phyloP scores from a whole-genome alignment of 1,140 invertebrate genomes.

The Pissodes strobi region DNA sequence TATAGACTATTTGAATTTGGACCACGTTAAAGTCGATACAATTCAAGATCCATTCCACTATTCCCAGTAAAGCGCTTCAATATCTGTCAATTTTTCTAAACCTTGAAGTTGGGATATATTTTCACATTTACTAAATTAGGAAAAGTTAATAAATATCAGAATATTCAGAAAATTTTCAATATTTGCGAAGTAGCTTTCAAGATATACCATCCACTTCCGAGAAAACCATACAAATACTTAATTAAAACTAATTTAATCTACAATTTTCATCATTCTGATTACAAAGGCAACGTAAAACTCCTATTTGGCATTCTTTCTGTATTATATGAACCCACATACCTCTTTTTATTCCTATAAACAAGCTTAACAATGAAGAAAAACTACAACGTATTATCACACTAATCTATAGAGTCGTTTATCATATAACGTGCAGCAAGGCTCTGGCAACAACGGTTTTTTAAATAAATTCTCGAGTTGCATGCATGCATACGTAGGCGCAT shows the following conservation, averaged over 20 bases:
- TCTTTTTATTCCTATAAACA: conserved; percentile 1
- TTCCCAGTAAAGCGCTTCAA: too few species aligned
- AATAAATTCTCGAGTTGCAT: conserved; percentile 25
- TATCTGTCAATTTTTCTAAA: too few species aligned
- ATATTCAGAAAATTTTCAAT: neutral
- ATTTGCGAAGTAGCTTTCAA: neutral
- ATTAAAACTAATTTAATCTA: neutral
- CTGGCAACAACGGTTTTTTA: conserved; percentile 14
- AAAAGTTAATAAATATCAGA: too few species aligned
- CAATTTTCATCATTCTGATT: neutral
- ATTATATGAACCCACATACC: neutral
- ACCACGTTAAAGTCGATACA: too few species aligned
- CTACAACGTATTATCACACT: neutral
- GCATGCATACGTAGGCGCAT: conserved; percentile 20
- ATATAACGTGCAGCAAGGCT: conserved; percentile 18
- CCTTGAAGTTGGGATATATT: too few species aligned
- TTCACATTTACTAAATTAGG: too few species aligned
- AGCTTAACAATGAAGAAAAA: conserved; percentile 15
- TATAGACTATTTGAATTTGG: too few species aligned
- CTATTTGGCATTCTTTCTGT: neutral
- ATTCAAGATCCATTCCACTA: too few species aligned
- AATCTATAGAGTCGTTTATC: conserved; percentile 15
- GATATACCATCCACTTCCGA: neutral
- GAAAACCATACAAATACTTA: neutral
- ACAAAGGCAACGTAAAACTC: neutral